Evolutionary conservation across 2,888 invertebrate species (phyloP).

Genomic region (Hesperia comma): DNA sequence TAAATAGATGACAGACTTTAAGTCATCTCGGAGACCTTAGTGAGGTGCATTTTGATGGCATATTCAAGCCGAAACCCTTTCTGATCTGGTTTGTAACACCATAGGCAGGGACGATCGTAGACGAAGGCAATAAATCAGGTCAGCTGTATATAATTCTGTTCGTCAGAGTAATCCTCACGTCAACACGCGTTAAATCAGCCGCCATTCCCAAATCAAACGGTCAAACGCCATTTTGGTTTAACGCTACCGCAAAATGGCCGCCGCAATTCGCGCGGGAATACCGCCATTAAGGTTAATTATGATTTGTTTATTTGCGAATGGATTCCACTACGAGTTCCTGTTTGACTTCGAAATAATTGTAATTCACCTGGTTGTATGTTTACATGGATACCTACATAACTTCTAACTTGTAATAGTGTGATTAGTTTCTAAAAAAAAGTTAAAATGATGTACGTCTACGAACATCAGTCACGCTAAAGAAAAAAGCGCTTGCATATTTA

Average conservation of each 20-base stretch:
- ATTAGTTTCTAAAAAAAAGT: too few species aligned
- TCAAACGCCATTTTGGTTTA: conserved; percentile 59
- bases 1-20: too few species aligned
- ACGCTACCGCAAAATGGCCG: conserved; percentile 63
- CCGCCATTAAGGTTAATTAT: conserved; percentile 34
- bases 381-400: too few species aligned
- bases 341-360: conserved; percentile 24
- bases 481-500: too few species aligned
- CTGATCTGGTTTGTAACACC: not conserved
- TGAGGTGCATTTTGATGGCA: too few species aligned
- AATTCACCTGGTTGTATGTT: conserved; percentile 3
- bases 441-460: too few species aligned
- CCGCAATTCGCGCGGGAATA: conserved; percentile 40
- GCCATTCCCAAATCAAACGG: conserved; percentile 44
- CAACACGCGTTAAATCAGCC: conserved; percentile 48
- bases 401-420: too few species aligned
- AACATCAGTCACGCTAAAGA: too few species aligned
- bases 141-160: conserved; percentile 16
- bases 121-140: conserved; percentile 7
- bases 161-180: conserved; percentile 37
- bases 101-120: not conserved
- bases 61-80: not conserved
- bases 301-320: conserved; percentile 36
- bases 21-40: too few species aligned
- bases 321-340: conserved; percentile 17